phyloP scores from a whole-genome alignment of 92 coral and sea anemone genomes.

The Epizoanthus scotinus region DNA sequence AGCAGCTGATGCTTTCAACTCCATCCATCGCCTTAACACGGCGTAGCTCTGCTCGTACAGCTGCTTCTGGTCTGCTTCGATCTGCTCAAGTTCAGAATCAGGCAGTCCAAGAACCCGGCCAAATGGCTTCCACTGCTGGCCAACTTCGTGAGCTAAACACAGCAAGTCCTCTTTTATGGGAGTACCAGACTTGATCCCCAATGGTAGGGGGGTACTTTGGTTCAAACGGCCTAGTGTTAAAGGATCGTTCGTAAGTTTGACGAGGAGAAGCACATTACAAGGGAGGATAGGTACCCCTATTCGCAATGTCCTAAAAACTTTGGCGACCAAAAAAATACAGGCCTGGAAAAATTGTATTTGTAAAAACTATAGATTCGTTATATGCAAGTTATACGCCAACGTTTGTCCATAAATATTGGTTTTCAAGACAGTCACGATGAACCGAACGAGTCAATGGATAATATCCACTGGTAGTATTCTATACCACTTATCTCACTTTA shows the following conservation, averaged over 20 bases:
- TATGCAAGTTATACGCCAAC: too few relatives aligned
- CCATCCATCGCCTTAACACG: conserved; percentile 33
- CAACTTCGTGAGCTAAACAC: conserved; percentile 30
- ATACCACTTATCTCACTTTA: too few relatives aligned
- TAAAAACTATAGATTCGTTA: too few relatives aligned
- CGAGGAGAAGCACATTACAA: neutral
- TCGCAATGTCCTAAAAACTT: too few relatives aligned
- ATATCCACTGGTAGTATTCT: too few relatives aligned
- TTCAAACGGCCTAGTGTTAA: neutral
- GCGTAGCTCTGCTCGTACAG: conserved; percentile 45
- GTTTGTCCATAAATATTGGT: too few relatives aligned
- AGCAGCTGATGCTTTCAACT: conserved; percentile 4
- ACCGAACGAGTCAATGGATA: too few relatives aligned
- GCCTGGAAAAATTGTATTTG: too few relatives aligned
- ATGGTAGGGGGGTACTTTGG: neutral
- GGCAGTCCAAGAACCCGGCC: conserved; percentile 33
- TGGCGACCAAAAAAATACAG: too few relatives aligned
- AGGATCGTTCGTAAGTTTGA: neutral
- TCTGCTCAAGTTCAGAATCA: conserved; percentile 29
- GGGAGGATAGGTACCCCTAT: too few relatives aligned
- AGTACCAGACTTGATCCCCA: neutral
- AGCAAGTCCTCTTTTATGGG: neutral
- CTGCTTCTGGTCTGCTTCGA: conserved; percentile 30
- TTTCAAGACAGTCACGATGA: too few relatives aligned
- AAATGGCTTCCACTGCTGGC: conserved; percentile 40